Conservation (phyloP, 2,888 invertebrate genomes). For the Diaperis boleti region DNA sequence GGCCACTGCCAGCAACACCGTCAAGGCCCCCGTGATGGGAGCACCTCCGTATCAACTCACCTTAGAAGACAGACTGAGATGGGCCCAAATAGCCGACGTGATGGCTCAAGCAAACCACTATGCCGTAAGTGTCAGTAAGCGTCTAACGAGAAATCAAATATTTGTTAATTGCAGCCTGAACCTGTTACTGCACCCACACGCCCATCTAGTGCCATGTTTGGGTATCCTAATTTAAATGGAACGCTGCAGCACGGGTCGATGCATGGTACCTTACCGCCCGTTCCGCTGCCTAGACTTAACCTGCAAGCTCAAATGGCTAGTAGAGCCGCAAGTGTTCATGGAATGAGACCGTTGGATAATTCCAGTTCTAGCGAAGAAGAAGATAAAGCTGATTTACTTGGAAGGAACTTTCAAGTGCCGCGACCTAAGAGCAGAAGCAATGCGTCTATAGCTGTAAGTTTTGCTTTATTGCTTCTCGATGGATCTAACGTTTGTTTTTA, state of each 20-base stretch:
- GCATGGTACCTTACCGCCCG: conserved; percentile 72
- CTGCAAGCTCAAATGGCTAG: conserved; percentile 63
- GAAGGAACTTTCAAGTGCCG: conserved; percentile 81
- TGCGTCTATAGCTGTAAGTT: conserved; percentile 73
- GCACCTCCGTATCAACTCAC: conserved; percentile 84
- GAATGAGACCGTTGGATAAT: conserved; percentile 68
- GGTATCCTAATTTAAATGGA: conserved; percentile 74
- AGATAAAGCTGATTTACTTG: conserved; percentile 82
- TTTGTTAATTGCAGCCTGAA: conserved; percentile 72
- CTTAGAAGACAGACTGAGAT: conserved; percentile 83
- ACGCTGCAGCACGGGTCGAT: conserved; percentile 64
- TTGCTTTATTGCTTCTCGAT: background rate
- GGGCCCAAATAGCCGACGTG: conserved; percentile 92
- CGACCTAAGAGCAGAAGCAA: conserved; percentile 84
- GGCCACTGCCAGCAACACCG: conserved; percentile 77
- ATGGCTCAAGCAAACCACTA: conserved; percentile 89
- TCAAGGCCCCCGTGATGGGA: conserved; percentile 80
- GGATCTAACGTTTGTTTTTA: conserved; percentile 58
- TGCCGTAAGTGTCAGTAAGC: conserved; percentile 72
- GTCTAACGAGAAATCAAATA: conserved; percentile 14
- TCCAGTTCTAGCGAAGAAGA: conserved; percentile 74
- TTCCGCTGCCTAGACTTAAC: conserved; percentile 77
- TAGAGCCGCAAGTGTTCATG: conserved; percentile 62
- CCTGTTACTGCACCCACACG: conserved; percentile 78
- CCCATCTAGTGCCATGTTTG: conserved; percentile 87